Base-by-base conservation (phyloP, 2,797 vertebrate species). In the Sebastes taczanowskii region DNA sequence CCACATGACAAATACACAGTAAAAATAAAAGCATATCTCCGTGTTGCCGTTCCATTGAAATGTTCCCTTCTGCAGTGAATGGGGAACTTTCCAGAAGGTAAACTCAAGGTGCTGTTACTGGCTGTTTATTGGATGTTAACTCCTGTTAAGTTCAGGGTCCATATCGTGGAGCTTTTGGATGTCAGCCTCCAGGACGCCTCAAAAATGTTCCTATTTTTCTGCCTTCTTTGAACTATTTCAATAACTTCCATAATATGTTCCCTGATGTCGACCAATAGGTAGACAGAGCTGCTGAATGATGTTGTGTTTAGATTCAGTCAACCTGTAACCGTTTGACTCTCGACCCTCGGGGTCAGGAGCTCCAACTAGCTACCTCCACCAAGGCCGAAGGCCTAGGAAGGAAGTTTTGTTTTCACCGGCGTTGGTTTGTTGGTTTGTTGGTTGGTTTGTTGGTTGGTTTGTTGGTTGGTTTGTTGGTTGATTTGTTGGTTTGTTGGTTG, bases 381-480 rank as follows among this genome's bases (percentile, higher is more conserved):
- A 38, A 38, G 35, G 11, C 35, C 0, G 0, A 13, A 38, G 35
- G 35, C 35, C 11, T 38, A 38, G 35, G 35, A 38, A 38, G 35
- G 35, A 14, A 2, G 35, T 38, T 38, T 0, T 38, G 35, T 38
- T 38, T 38, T 38, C 35, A 38, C 2, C 35, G 5, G 5, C 35
- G 0, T 38, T 38, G 35, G 35, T 38, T 38, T 38, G 11, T 14
- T 38, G 35, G 11, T 38, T 38, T 5, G 4, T 13, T 38, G 35
- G 34, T 35, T 35, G 0, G 34, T 11, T 11, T 0, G 35, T 35
- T 35, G 0, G 35, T 38, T 13, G 0, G 3, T 34, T 11, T 0
- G 34, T 11, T 2, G 0, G 34, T 34, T 34, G 0, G 32, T 34
- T 34, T 0, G 32, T 34, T 34, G 1, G 32, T 4, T 34, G 0